Conservation (phyloP, 2,113 vertebrate species). For the Cyprinus carpio region DNA sequence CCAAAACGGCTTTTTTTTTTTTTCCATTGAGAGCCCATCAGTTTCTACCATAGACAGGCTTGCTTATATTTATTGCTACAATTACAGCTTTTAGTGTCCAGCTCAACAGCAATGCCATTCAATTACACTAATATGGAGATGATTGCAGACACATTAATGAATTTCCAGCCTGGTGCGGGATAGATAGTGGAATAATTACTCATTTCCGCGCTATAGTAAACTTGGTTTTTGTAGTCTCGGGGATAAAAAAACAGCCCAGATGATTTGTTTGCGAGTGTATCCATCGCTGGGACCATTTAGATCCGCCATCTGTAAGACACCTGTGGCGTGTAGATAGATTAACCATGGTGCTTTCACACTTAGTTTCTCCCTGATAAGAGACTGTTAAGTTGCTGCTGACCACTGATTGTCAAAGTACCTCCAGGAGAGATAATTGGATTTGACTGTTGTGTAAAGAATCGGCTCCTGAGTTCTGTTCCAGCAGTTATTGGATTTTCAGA, state of each 20-base stretch:
- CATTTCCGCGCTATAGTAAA: slow-evolving; percentile 19
- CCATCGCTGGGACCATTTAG: background rate
- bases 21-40: background rate
- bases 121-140: slow-evolving; percentile 61
- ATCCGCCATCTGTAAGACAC: background rate
- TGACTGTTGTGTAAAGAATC: slow-evolving; percentile 36
- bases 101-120: slow-evolving; percentile 56
- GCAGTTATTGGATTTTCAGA: slow-evolving; percentile 66
- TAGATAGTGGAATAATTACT: slow-evolving; percentile 56
- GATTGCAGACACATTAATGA: slow-evolving; percentile 65
- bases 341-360: slow-evolving; percentile 8
- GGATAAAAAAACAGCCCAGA: background rate
- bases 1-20: background rate
- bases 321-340: slow-evolving; percentile 31
- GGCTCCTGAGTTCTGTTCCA: slow-evolving; percentile 52
- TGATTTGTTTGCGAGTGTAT: slow-evolving; percentile 10
- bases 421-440: slow-evolving; percentile 38
- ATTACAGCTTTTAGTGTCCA: slow-evolving; percentile 55
- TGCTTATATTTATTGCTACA: slow-evolving; percentile 17
- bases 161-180: slow-evolving; percentile 56
- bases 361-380: slow-evolving; percentile 12
- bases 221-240: background rate
- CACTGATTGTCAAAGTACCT: slow-evolving; percentile 24
- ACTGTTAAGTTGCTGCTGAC: slow-evolving; percentile 27
- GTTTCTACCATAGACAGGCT: background rate